phyloP scores from a whole-genome alignment of 2,797 vertebrate species.

The Phrynocephalus vlangalii region DNA sequence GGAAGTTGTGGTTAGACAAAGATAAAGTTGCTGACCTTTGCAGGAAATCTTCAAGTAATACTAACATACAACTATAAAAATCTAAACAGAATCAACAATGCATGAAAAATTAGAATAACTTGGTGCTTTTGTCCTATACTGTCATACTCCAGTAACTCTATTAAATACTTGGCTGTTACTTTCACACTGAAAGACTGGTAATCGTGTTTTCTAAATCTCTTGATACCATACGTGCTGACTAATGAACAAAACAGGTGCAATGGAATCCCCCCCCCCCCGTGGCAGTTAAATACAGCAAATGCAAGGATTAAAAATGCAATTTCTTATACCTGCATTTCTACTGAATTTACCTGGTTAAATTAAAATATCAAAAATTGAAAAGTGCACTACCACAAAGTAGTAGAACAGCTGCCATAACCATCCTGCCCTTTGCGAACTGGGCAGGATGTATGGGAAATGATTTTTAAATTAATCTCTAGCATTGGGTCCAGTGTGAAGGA shows the following conservation, averaged over 20 bases:
- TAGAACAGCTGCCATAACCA: background rate
- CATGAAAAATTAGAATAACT: slow-evolving; percentile 5
- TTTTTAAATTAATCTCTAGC: too few species aligned
- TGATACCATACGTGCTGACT: background rate
- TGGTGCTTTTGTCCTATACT: slow-evolving; percentile 5
- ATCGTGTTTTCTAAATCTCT: background rate
- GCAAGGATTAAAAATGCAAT: background rate
- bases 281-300: background rate
- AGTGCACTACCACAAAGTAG: background rate
- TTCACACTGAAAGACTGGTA: background rate
- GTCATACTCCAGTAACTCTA: background rate
- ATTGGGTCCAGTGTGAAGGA: background rate
- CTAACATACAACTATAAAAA: background rate
- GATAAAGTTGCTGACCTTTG: background rate
- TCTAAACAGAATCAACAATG: slow-evolving; percentile 7
- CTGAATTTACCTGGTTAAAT: background rate
- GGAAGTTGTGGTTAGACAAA: background rate
- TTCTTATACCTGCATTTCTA: background rate
- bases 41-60: background rate
- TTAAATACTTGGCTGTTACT: background rate
- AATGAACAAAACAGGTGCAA: background rate
- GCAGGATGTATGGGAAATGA: background rate
- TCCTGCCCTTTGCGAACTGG: background rate
- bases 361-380: background rate
- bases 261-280: background rate